Evolutionary conservation across 2,888 invertebrate species (phyloP), one percentile per base, ranked within the genome.

Genomic region (Hypomecis punctinalis): DNA sequence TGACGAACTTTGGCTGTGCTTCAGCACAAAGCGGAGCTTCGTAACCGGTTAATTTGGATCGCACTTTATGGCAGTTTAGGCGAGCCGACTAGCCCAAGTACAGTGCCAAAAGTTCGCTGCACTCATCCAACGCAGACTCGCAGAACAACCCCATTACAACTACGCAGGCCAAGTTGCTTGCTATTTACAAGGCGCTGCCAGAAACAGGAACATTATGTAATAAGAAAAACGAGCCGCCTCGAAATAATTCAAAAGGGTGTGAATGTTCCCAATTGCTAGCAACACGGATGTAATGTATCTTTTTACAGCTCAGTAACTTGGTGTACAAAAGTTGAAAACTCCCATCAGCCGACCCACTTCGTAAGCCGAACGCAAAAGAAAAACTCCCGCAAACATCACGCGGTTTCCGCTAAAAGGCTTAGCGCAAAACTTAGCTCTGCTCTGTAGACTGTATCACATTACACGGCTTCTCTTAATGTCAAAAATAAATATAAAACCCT

Each of bases 1-100:
- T 68, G 66, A 69, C 81, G 85, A 85, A 86, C 83, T 80, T 77
- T 72, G 68, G 70, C 68, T 71, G 59, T 68, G 65, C 60, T 52
- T 67, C 78, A 80, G 81, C 37, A 81, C 81, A 76, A 71, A 78
- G 76, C 68, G 66, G 75, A 23, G 23, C 23, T 23, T 23, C 75
- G 72, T 76, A 81, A 83, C 84, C 69, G 68, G 67, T 66, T 86
- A 86, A 85, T 88, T 84, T 84, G 74, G 79, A 85, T 81, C 81
- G 81, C 81, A 80, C 78, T 86, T 85, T 88, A 88, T 83, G 80
- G 84, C 80, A 84, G 84, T 86, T 86, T 81, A 81, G 81, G 72
- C 23, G 49, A 57, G 61, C 59, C 60, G 73, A 76, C 75, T 73
- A 72, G 80, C 72, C 76, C 78, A 80, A 79, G 74, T 76, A 64